phyloP scores from a whole-genome alignment of 2,113 vertebrate genomes.

The Sorex fumeus region DNA sequence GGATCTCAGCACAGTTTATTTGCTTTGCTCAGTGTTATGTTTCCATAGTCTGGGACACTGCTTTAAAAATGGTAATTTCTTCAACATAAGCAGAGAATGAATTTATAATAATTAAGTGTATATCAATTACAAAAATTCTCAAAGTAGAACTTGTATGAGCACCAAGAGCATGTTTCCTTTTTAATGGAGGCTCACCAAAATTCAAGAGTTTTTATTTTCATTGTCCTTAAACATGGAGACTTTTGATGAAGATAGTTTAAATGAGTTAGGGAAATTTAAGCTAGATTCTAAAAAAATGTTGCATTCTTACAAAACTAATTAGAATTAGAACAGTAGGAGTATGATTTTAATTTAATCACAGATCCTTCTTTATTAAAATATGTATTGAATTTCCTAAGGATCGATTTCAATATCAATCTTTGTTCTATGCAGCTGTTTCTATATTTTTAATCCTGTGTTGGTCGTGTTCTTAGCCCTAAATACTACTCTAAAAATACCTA shows the following conservation, averaged over 20 bases:
- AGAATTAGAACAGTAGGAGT: background rate
- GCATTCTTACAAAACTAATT: background rate
- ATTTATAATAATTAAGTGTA: background rate
- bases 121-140: background rate
- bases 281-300: background rate
- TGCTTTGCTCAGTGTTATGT: background rate
- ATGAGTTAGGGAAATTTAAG: conserved; percentile 31
- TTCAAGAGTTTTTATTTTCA: conserved; percentile 29
- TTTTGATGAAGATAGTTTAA: conserved; percentile 13
- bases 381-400: background rate
- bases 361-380: background rate
- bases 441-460: background rate
- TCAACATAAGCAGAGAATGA: background rate
- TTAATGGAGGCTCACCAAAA: background rate
- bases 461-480: background rate
- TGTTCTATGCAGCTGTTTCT: background rate
- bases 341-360: conserved; percentile 20
- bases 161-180: background rate
- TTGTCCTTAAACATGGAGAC: background rate
- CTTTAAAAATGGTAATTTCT: background rate
- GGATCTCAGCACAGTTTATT: background rate
- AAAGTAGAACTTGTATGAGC: background rate
- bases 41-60: background rate
- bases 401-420: background rate
- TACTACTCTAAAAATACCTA: background rate